A percentile compares a stretch with the other conserved stretches of the same genome.
phyloP scores from a whole-genome alignment of 2,888 invertebrate genomes.

The Scaptomyza polygonia region DNA sequence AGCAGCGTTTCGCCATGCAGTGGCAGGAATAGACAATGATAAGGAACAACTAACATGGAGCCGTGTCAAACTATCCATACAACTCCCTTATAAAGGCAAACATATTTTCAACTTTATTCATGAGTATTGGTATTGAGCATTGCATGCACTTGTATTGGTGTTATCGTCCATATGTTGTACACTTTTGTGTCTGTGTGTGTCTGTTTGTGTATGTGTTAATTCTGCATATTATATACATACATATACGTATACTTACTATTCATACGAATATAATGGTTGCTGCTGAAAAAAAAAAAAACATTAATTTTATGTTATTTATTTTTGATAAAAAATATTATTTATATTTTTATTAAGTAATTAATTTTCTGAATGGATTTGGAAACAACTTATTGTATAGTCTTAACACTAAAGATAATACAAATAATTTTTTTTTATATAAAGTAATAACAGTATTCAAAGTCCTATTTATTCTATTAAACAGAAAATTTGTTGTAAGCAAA shows the following conservation, averaged over 20 bases:
- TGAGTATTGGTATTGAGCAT: background rate
- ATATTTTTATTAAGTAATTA: background rate
- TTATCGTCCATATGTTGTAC: background rate
- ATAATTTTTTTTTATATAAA: too few relatives aligned
- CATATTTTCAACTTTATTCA: background rate
- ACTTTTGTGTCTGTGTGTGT: background rate
- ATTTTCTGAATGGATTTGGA: background rate
- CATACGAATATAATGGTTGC: slow-evolving; percentile 2
- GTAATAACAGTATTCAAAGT: too few relatives aligned
- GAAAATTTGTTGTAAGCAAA: too few relatives aligned
- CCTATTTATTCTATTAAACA: too few relatives aligned
- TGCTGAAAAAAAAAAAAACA: background rate
- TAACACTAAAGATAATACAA: background rate
- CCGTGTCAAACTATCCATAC: background rate
- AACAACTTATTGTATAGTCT: background rate
- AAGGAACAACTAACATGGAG: background rate
- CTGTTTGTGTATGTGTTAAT: too few relatives aligned
- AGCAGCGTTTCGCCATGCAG: slow-evolving; percentile 76
- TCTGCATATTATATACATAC: too few relatives aligned
- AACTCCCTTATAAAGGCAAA: background rate
- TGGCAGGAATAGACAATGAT: slow-evolving; percentile 68
- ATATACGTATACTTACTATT: background rate
- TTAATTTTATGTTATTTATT: too few relatives aligned
- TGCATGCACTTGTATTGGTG: background rate
- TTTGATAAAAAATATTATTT: too few relatives aligned